A percentile compares a stretch with the other conserved stretches of the same genome.
These are phyloP conservation scores for Micropoecilia bifurca DNA, from an alignment of 2,797 vertebrate species.

Conservation along the genomic window DNA sequence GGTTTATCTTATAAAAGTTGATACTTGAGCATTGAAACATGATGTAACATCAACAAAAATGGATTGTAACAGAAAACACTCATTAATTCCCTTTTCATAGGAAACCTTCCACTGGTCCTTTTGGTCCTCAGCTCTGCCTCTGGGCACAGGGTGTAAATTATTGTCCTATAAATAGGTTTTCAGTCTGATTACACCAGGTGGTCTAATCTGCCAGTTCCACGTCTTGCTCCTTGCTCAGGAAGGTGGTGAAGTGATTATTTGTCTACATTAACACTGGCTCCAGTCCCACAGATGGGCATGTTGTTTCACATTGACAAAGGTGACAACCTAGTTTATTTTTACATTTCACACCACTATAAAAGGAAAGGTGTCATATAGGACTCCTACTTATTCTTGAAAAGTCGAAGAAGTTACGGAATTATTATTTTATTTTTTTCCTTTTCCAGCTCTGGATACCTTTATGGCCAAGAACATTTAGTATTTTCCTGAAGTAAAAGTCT, in stretches of 20 bases:
- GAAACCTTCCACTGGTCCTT: slow-evolving; percentile 1
- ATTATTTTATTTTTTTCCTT: not conserved
- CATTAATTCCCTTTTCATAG: not conserved
- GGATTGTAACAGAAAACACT: not conserved
- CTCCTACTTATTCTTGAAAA: not conserved
- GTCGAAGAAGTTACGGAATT: not conserved
- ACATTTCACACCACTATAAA: not conserved
- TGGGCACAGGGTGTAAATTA: slow-evolving; percentile 68
- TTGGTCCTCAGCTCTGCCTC: slow-evolving; percentile 35
- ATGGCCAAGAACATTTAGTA: too few relatives aligned
- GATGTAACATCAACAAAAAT: too few relatives aligned
- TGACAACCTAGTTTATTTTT: not conserved
- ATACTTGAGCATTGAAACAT: not conserved
- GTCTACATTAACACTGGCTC: slow-evolving; percentile 4
- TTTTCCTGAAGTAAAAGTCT: not conserved
- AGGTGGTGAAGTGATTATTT: not conserved
- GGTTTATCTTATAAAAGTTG: not conserved
- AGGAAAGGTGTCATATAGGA: not conserved
- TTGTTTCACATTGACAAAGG: not conserved
- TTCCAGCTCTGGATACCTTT: too few relatives aligned
- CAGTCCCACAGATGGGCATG: slow-evolving; percentile 1
- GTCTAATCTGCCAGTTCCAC: slow-evolving; percentile 73
- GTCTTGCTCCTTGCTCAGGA: slow-evolving; percentile 39
- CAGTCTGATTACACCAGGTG: slow-evolving; percentile 72
- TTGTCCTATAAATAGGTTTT: slow-evolving; percentile 77